phyloP scores from a whole-genome alignment of 2,888 invertebrate genomes.

The Notocelia uddmanniana region DNA sequence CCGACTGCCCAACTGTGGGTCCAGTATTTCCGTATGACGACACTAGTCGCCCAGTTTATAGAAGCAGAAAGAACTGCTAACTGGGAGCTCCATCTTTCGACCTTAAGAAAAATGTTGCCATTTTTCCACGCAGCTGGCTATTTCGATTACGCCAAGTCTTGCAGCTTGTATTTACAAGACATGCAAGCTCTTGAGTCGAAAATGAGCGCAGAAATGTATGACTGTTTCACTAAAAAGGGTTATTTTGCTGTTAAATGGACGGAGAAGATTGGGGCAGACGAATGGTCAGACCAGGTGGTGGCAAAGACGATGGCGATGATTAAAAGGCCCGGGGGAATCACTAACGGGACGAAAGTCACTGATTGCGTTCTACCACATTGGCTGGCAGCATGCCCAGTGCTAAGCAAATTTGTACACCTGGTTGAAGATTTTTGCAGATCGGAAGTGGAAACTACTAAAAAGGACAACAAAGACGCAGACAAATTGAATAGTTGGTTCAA shows the following conservation, averaged over 20 bases:
- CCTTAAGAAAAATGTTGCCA: conserved; percentile 13
- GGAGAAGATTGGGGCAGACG: not conserved
- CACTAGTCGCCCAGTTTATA: conserved; percentile 6
- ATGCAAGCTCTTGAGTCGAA: conserved; percentile 12
- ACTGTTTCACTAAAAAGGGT: conserved; percentile 7
- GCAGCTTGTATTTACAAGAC: conserved; percentile 14
- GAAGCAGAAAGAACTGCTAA: conserved; percentile 13
- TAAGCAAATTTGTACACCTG: not conserved
- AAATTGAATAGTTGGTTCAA: conserved; percentile 7
- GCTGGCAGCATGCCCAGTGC: not conserved
- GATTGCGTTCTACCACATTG: not conserved
- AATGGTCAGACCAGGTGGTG: conserved; percentile 2
- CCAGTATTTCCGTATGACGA: conserved; percentile 22
- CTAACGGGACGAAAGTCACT: not conserved
- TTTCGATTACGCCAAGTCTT: conserved; percentile 16
- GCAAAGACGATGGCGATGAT: conserved; percentile 5
- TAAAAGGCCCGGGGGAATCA: not conserved
- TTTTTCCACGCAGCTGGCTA: conserved; percentile 9
- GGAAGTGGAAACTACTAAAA: not conserved
- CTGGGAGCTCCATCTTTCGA: conserved; percentile 16
- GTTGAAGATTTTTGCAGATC: conserved; percentile 11
- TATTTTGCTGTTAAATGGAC: conserved; percentile 9
- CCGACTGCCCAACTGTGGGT: conserved; percentile 15
- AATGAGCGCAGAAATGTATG: not conserved
- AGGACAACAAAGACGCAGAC: not conserved